Evolutionary conservation across 2,888 invertebrate genomes (phyloP), one percentile per base, ranked within the genome.

Genomic region (Platycheirus albimanus): DNA sequence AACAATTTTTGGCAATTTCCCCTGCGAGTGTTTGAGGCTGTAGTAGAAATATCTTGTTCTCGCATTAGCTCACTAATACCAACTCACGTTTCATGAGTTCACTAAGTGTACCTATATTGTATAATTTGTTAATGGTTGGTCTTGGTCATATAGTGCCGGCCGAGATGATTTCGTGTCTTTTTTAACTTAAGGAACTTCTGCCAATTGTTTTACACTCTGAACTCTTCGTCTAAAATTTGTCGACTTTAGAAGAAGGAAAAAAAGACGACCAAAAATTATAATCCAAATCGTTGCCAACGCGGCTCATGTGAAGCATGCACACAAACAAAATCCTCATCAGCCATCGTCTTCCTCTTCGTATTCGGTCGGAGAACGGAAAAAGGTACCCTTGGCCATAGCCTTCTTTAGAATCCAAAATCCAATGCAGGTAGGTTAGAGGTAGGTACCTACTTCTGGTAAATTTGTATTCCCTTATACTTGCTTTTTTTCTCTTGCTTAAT

Each of bases 351-450:
- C 64, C 13, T 52, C 15, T 69, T 20, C 33, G 36, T 54, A 30
- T 58, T 51, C 15, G 54, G 30, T 70, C 51, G 49, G 58, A 51
- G 61, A 61, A 77, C 33, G 52, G 30, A 69, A 69, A n/a, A 63
- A 69, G 41, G 67, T 69, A 83, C 78, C 83, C 69, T 78, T 78
- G 69, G 67, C 70, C 67, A 67, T 83, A 78, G 77, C 67, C 72
- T 74, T 83, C 78, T 64, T 83, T 83, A 83, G 78, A 83, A 83
- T 83, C 77, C 72, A 64, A 83, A 49, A 49, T 56, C 33, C 41
- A 20, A 13, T 41, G 3, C 38, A 3, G n/a, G 4, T 41, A 4
- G 4, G 13, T 41, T 36, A n/a, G n/a, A 24, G 6, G 6, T 24
- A 24, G 3, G 6, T 24, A 24, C 24, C 24, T 61, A 41, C 49